Percentiles rank a stretch among this genome's conserved stretches.
Evolutionary conservation across 2,888 invertebrate species (phyloP).

Genomic region (Pyrocoelia pectoralis): DNA sequence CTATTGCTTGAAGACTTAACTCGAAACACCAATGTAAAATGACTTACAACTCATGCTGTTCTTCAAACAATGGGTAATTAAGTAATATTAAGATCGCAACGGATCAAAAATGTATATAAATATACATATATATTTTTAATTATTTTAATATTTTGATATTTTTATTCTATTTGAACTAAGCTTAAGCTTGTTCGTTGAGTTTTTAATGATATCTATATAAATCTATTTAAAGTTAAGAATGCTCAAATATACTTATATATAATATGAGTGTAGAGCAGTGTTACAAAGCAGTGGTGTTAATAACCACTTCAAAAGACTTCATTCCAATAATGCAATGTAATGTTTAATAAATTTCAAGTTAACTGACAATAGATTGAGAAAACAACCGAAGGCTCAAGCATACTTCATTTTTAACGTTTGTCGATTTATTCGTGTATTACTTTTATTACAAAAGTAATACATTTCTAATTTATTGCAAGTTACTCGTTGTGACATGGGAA

Average conservation of each 20-base stretch:
- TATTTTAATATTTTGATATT: conserved; percentile 37
- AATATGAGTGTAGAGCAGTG: conserved; percentile 25
- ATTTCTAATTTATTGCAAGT: background rate
- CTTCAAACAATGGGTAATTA: conserved; percentile 21
- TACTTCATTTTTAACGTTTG: background rate
- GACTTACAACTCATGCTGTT: background rate
- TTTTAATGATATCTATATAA: conserved; percentile 41
- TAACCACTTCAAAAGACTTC: conserved; percentile 17
- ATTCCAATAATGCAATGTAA: conserved; percentile 20
- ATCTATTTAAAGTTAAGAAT: conserved; percentile 32
- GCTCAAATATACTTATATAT: conserved; percentile 26
- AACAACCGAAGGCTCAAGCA: background rate
- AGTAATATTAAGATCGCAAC: conserved; percentile 26
- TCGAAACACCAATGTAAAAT: background rate
- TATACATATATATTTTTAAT: conserved; percentile 25
- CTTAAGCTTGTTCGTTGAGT: conserved; percentile 39
- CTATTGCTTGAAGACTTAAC: conserved; percentile 18
- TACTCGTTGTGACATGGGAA: background rate
- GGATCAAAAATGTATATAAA: conserved; percentile 35
- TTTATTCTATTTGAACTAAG: conserved; percentile 34
- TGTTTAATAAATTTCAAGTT: background rate
- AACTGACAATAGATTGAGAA: background rate
- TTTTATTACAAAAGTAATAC: background rate
- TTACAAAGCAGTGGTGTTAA: conserved; percentile 15
- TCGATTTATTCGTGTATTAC: background rate